Conservation (phyloP, 1,140 invertebrate species). For the Cotesia vestalis region DNA sequence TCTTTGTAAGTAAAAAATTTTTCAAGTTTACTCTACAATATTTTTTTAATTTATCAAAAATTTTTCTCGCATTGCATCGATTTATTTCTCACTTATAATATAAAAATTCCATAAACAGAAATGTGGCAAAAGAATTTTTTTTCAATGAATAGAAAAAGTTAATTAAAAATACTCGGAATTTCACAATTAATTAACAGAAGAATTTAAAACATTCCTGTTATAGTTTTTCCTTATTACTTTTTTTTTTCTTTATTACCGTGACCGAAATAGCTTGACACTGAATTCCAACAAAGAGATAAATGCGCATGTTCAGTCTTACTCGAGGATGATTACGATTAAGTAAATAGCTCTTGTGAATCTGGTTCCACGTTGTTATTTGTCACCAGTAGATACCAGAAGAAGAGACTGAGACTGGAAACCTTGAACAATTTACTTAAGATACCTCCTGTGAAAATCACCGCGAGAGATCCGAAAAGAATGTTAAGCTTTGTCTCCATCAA, state of each 20-base stretch:
- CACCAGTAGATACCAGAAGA: conserved; percentile 5
- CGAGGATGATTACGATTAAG: conserved; percentile 35
- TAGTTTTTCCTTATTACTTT: neutral
- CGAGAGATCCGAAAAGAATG: neutral
- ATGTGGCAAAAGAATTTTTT: no score
- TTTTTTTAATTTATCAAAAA: no score
- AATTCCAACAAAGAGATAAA: conserved; percentile 12
- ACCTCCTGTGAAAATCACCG: conserved; percentile 11
- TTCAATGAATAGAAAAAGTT: no score
- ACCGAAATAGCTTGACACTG: neutral
- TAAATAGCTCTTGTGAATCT: conserved; percentile 25
- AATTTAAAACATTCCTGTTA: no score
- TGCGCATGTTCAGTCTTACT: conserved; percentile 13
- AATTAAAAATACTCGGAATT: no score
- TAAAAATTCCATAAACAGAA: no score
- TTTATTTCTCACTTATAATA: no score
- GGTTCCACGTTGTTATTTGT: conserved; percentile 27
- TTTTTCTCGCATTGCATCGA: no score
- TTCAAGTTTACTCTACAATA: no score
- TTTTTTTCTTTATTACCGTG: conserved; percentile 9
- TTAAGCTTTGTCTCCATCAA: no score
- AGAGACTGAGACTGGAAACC: conserved; percentile 5
- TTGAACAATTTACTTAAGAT: conserved; percentile 26
- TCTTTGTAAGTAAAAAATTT: no score
- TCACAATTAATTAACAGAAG: neutral